Evolutionary conservation across 2,113 vertebrate species (phyloP).

Genomic region (Myrmecobius fasciatus): DNA sequence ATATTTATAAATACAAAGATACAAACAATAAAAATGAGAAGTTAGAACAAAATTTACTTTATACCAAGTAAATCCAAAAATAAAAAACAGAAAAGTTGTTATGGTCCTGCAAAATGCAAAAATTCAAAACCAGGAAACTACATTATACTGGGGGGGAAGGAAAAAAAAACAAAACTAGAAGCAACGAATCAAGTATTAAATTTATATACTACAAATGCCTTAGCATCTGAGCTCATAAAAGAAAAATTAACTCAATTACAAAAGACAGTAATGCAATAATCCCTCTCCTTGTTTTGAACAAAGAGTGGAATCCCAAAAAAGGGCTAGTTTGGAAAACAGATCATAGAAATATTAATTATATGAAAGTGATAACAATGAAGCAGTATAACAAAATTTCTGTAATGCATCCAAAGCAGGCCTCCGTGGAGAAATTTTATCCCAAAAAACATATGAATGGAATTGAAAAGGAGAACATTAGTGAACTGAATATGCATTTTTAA

Average conservation of each 20-base stretch:
- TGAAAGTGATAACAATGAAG: neutral
- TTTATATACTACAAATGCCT: neutral
- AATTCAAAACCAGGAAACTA: neutral
- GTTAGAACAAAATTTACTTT: neutral
- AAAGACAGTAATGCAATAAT: neutral
- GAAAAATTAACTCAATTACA: neutral
- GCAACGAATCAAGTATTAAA: neutral
- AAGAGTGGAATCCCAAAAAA: neutral
- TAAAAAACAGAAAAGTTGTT: neutral
- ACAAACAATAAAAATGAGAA: neutral
- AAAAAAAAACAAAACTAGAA: neutral
- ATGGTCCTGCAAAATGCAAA: neutral
- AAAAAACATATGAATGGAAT: neutral
- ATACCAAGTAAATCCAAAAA: neutral
- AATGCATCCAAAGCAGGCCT: neutral
- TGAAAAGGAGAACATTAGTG: neutral
- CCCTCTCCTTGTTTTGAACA: neutral
- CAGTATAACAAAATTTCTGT: neutral
- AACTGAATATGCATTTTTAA: neutral
- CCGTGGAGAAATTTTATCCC: neutral
- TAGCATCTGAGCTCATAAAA: neutral
- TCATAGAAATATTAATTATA: neutral
- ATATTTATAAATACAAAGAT: neutral
- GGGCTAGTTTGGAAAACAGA: neutral
- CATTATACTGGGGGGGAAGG: neutral